A percentile compares a stretch with the other conserved stretches of the same genome.
Evolutionary conservation across 2,797 vertebrate species (phyloP).

Genomic region (Vespertilio murinus): DNA sequence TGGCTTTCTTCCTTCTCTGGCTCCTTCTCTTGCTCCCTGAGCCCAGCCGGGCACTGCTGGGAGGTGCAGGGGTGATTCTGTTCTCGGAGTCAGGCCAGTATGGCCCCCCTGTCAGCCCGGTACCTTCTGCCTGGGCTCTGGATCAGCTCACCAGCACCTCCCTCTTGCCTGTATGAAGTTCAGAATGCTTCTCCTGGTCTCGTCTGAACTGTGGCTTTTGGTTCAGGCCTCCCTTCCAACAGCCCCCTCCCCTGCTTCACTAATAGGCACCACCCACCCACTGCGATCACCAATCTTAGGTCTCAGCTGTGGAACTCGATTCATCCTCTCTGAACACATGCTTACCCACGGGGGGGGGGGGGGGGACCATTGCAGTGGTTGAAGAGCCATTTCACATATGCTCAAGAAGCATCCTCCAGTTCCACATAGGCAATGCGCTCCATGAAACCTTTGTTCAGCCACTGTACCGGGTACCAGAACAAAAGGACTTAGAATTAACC

Average conservation of each 20-base stretch:
- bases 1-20: neutral
- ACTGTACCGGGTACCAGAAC: neutral
- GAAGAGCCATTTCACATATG: neutral
- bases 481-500: conserved; percentile 40
- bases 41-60: neutral
- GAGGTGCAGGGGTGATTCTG: neutral
- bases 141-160: neutral
- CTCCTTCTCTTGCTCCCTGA: neutral
- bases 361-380: neutral
- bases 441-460: neutral
- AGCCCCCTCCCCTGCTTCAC: neutral
- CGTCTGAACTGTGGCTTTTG: neutral
- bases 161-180: neutral
- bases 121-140: neutral
- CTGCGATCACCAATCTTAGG: neutral
- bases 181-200: neutral
- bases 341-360: neutral
- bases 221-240: neutral
- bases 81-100: neutral
- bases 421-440: neutral
- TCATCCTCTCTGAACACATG: conserved; percentile 23
- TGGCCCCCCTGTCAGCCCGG: neutral
- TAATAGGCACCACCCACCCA: neutral
- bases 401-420: neutral
- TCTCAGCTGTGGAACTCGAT: neutral